Evolutionary conservation across 1,140 invertebrate genomes (phyloP).

Genomic region (Anastatus disparis): DNA sequence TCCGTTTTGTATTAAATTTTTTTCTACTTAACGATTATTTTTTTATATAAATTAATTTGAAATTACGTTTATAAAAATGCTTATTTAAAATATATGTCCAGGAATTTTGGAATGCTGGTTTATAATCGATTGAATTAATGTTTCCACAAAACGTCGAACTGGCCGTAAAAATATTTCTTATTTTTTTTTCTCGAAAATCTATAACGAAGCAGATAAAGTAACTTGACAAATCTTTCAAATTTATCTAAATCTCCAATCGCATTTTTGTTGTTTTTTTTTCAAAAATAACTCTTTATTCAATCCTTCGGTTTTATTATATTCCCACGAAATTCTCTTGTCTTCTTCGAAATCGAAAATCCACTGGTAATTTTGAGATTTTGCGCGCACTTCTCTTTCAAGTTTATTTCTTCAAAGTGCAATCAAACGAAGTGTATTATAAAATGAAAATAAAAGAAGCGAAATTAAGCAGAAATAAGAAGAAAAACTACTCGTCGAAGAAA

Average conservation of each 20-base stretch:
- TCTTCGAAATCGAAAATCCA: slow-evolving; percentile 14
- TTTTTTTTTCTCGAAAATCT: no score
- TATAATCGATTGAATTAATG: background rate
- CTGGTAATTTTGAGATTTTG: slow-evolving; percentile 29
- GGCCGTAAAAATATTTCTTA: background rate
- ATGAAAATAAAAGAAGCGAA: background rate
- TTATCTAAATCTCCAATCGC: slow-evolving; percentile 36
- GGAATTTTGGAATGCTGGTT: background rate
- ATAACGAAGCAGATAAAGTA: slow-evolving; percentile 18
- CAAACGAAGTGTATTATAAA: background rate
- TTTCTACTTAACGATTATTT: no score
- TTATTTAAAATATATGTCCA: no score
- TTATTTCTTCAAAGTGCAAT: no score
- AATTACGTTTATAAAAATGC: no score
- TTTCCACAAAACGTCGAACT: background rate
- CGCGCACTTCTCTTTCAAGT: no score
- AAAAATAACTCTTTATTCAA: no score
- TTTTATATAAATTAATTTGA: no score
- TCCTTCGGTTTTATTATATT: no score
- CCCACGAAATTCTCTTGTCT: slow-evolving; percentile 30
- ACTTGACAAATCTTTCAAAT: slow-evolving; percentile 33
- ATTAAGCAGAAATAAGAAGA: background rate
- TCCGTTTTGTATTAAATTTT: no score
- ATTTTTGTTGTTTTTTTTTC: no score
- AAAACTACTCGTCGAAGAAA: background rate